Evolutionary conservation across 2,113 vertebrate species (phyloP), one percentile per base, ranked within the genome.

Genomic region (Colaptes auratus): DNA sequence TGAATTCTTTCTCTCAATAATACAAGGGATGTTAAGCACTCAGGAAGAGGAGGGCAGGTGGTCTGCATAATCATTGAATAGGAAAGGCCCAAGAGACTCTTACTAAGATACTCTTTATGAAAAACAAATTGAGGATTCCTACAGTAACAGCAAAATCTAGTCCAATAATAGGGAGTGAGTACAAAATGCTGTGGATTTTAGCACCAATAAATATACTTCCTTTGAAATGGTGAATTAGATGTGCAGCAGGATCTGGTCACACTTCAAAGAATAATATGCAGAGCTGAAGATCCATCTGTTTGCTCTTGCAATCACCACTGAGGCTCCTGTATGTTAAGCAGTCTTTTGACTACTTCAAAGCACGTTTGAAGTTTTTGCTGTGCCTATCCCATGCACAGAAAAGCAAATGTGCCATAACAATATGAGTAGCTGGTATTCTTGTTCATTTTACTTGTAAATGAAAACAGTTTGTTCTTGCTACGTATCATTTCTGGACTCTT

Each of bases 341-440:
- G 96, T 71, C 93, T 96, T 98, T 95, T 95, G 93, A 96, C 93
- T 89, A 97, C 96, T 97, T 98, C 97, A 97, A 97, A 98, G 97
- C 82, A 59, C 36, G 61, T 98, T 97, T 98, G 97, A 98, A 97
- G 96, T 95, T 91, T 90, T 96, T 89, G 56, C 85, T 94, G 86
- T 86, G 88, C 91, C 70, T 89, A 86, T 71, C 94, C 93, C 73
- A 23, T 64, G 82, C 93, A 95, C 95, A 95, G 53, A 53, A 71
- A 95, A 94, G 63, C 71, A 97, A 78, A 96, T 31, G 50, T 48
- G 53, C 88, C 74, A 86, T 93, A 96, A 86, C 89, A 92, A 85
- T 91, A n/a, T 55, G 82, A 86, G 70, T 89, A 73, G 86, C 87
- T 91, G 46, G 67, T 89, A 71, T 23, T 76, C 91, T 87, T 60